Base-by-base conservation (phyloP, 2,797 vertebrate genomes). In the Trichosurus vulpecula region DNA sequence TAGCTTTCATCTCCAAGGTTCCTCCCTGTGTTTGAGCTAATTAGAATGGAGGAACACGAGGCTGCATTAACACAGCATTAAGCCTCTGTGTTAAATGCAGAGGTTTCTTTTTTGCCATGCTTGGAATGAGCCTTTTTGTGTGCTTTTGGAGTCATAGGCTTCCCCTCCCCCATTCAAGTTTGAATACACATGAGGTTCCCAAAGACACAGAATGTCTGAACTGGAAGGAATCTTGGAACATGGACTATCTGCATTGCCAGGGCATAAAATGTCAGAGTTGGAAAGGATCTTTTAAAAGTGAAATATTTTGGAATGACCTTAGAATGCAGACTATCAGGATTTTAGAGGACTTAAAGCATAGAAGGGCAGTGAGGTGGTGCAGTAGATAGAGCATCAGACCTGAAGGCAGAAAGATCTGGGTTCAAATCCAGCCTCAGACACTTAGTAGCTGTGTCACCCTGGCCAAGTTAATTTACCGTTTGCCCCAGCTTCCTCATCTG, bases 1-100 rank as follows among this genome's bases (percentile, higher is more conserved):
- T 92, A 97, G 95, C 96, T 95, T 52, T 51, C 95, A 29, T 54
- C 25, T 61, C 74, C 74, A n/a, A 74, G 92, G 52, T 53, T 94
- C 3, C 54, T 98, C 94, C 54, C 51, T 93, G 92, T 91, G 74
- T 91, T 2, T 52, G 52, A 97, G 95, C 30, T 61, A 93, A 89
- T 31, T 12, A 14, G 93, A 97, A 91, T 19, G 0, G 81, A 94
- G 51, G 74, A 47, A 52, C 97, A 90, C 31, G 47, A 0, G 2
- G 97, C 52, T 41, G 27, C 53, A 54, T 53, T 90, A 54, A 41
- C 27, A 61, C 0, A 31, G 12, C 93, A 87, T 97, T 97, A 87
- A 87, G 41, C 41, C 74, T 51, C 41, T 51, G 74, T 87, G 66
- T 87, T 96, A 53, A 96, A 19, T 35, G 47, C 95, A 93, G 94